Conservation (phyloP, 2,113 vertebrate species). For the Corythornis vintsioides region DNA sequence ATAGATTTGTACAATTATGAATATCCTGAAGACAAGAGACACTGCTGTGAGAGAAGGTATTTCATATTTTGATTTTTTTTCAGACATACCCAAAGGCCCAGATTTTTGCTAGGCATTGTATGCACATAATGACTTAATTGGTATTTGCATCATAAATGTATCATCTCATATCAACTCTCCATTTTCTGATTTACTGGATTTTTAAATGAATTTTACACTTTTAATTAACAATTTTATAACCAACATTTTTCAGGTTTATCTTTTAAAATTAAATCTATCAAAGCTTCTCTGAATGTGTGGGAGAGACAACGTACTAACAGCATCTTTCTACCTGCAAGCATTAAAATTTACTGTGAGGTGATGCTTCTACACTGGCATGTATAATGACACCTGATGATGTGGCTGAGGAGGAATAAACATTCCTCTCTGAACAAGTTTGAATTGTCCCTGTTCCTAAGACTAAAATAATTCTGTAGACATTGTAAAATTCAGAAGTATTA, state of each 20-base stretch:
- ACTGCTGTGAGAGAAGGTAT: background rate
- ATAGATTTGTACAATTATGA: background rate
- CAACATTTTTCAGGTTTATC: background rate
- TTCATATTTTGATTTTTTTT: background rate
- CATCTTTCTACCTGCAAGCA: background rate
- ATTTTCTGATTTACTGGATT: background rate
- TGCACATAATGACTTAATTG: background rate
- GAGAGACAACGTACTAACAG: background rate
- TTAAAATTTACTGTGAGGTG: background rate
- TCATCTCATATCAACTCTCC: background rate
- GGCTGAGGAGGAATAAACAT: background rate
- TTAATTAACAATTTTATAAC: background rate
- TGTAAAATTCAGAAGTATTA: background rate
- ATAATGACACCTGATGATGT: background rate
- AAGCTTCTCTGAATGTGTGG: background rate
- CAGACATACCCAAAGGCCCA: fast-evolving
- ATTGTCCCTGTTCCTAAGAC: background rate
- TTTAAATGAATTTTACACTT: background rate
- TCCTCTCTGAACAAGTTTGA: background rate
- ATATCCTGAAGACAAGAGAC: background rate
- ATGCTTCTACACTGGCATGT: background rate
- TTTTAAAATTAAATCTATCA: background rate
- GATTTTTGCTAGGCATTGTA: background rate
- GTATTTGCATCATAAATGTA: background rate
- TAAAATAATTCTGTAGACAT: background rate